Evolutionary conservation across 2,888 invertebrate species (phyloP), one percentile per base, ranked within the genome.

Genomic region (Tineola bisselliella): DNA sequence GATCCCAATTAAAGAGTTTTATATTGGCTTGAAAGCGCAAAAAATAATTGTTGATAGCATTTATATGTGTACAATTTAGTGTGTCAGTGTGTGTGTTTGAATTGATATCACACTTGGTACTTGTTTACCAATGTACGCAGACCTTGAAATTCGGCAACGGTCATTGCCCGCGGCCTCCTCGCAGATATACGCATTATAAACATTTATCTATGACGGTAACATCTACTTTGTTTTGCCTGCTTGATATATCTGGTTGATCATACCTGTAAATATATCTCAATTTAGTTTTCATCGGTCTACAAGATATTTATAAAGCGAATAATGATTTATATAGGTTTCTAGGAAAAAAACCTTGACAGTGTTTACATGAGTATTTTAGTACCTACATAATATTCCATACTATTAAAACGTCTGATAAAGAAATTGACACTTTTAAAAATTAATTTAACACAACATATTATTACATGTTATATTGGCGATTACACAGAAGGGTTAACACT

Each of bases 91-190:
- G 58, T 33, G 58, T 58, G 17, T 5, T 13, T 52, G 3, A 25
- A 5, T 58, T 31, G 33, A 33, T 58, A 33, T 58, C 31, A 6
- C 15, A 12, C 18, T 33, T n/a, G 8, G 63, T 79, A 81, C 78
- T 84, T 87, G 84, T 84, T 86, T 84, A 84, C 81, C 69, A 77
- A 73, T 75, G 70, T 71, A 73, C 74, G 79, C 81, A 77, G 84
- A 80, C 86, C 86, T 87, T 87, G 86, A 84, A 75, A 83, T 86
- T 87, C 74, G 84, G 79, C 82, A 65, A 72, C 83, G 86, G 86
- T 84, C 86, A 84, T 68, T 84, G 76, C 86, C 58, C 58, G 58
- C 33, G 10, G 58, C 33, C 58, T 58, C 58, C 25, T 58, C 58
- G 33, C 58, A 58, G 25, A 54, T 54, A 54, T 54, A 54, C 48